Evolutionary conservation across 2,888 invertebrate species (phyloP).

Genomic region (Campoletis raptor): DNA sequence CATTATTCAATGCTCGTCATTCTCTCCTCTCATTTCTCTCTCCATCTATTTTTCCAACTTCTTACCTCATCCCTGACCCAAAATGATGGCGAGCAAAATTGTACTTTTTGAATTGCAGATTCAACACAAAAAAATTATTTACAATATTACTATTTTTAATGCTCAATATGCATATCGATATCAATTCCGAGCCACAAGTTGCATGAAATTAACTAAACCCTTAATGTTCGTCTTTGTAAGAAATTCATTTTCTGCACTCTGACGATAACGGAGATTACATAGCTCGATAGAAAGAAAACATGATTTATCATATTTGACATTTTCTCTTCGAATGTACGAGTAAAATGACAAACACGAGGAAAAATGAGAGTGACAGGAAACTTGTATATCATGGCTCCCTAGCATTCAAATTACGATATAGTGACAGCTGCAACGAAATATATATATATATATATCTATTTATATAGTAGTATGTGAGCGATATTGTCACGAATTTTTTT

Average conservation of each 20-base stretch:
- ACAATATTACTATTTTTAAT: background rate
- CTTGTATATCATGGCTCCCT: slow-evolving; percentile 24
- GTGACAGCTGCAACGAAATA: slow-evolving; percentile 59
- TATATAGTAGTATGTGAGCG: background rate
- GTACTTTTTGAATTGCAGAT: background rate
- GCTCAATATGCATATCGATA: background rate
- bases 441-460: background rate
- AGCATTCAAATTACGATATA: slow-evolving; percentile 54
- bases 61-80: background rate
- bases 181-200: background rate
- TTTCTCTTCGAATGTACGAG: slow-evolving; percentile 30
- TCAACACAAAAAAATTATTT: background rate
- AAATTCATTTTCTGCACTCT: background rate
- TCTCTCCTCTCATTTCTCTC: background rate
- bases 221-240: background rate
- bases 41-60: background rate
- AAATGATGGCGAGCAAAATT: background rate
- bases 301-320: slow-evolving; percentile 62
- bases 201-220: background rate
- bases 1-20: slow-evolving; percentile 40
- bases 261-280: slow-evolving; percentile 35
- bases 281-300: slow-evolving; percentile 19
- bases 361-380: slow-evolving; percentile 49
- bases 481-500: slow-evolving; percentile 41
- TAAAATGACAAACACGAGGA: slow-evolving; percentile 54